A percentile compares a stretch with the other conserved stretches of the same genome.
These are phyloP conservation scores for Cataglyphis rosenhaueri DNA, from an alignment of 2,888 invertebrate species.

Conservation along the genomic window DNA sequence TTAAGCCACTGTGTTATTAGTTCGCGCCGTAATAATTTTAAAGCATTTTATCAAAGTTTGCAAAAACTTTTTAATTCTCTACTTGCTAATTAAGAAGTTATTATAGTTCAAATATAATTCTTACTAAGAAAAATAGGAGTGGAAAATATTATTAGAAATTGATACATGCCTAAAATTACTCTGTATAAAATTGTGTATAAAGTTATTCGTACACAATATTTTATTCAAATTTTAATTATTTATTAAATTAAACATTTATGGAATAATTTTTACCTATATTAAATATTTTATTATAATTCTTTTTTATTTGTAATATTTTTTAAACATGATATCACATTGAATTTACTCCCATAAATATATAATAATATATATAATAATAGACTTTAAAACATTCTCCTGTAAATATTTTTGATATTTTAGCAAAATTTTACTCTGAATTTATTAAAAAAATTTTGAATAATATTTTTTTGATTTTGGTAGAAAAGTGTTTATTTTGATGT, in stretches of 20 bases:
- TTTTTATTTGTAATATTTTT: neutral
- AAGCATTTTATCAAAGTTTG: neutral
- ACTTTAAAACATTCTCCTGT: neutral
- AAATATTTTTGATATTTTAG: neutral
- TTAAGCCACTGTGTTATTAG: neutral
- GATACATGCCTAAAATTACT: neutral
- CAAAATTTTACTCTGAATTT: neutral
- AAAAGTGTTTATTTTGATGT: neutral
- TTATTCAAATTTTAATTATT: neutral
- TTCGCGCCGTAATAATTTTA: neutral
- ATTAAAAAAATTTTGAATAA: neutral
- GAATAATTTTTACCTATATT: neutral
- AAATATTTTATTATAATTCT: slow-evolving; percentile 16
- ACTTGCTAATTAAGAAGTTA: slow-evolving; percentile 5
- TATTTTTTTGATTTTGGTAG: too few species aligned
- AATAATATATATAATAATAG: neutral
- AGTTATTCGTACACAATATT: slow-evolving; percentile 11
- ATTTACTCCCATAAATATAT: neutral
- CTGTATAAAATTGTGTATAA: neutral
- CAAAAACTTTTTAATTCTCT: neutral
- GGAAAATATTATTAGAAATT: neutral
- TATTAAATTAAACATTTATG: slow-evolving; percentile 3
- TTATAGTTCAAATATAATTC: neutral
- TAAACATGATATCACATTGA: too few species aligned
- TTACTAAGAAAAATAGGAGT: neutral